Conservation (phyloP, 2,888 invertebrate species). For the Himalopsyche kuldschensis region DNA sequence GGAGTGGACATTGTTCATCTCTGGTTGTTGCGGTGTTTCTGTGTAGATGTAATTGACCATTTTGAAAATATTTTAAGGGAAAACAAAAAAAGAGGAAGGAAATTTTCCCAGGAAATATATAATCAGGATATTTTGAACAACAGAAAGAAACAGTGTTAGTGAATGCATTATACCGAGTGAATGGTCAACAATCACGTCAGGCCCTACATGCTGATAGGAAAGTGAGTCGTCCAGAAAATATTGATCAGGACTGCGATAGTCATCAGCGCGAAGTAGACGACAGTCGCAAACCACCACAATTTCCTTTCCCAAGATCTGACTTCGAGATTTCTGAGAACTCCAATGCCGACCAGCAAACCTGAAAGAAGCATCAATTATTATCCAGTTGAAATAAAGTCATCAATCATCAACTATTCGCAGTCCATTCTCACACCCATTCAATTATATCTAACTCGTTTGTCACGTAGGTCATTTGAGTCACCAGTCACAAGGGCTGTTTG, state of each 20-base stretch:
- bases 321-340: constrained; percentile 80
- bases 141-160: background rate
- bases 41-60: background rate
- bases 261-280: constrained; percentile 71
- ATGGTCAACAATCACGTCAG: background rate
- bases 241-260: constrained; percentile 66
- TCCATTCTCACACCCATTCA: too few species aligned
- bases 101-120: background rate
- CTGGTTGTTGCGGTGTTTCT: too few species aligned
- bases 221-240: constrained; percentile 64
- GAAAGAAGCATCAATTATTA: constrained; percentile 50
- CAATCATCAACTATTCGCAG: too few species aligned
- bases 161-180: too few species aligned
- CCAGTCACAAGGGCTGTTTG: too few species aligned
- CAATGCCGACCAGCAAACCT: constrained; percentile 80
- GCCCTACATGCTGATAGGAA: constrained; percentile 45
- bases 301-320: constrained; percentile 79
- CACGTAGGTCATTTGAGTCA: too few species aligned
- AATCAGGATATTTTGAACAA: background rate
- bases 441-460: too few species aligned
- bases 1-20: too few species aligned
- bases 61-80: background rate
- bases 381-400: too few species aligned
- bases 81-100: background rate
- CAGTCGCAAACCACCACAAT: constrained; percentile 79